These are phyloP conservation scores for Hermaeophaga mercurialis DNA, from an alignment of 2,888 invertebrate genomes.

Conservation along the genomic window DNA sequence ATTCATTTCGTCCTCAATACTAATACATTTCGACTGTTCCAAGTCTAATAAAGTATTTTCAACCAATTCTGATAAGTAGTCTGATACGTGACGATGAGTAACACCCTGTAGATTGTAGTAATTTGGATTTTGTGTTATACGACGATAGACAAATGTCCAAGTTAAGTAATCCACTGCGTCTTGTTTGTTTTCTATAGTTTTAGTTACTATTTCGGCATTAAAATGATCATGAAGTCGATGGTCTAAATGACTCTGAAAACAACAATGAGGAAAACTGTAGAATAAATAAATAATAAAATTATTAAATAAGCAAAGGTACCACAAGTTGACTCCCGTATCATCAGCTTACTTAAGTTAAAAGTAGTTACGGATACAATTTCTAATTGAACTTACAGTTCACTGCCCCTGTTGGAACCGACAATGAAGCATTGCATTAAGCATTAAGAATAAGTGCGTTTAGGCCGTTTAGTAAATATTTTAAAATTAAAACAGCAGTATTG, in stretches of 20 bases:
- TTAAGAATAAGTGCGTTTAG: no score
- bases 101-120: slow-evolving; percentile 98
- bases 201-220: slow-evolving; percentile 99
- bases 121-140: slow-evolving; percentile 98
- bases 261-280: no score
- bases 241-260: slow-evolving; percentile 86
- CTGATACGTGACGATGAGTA: slow-evolving; percentile 94
- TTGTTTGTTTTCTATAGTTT: slow-evolving; percentile 99
- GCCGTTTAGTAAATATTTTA: no score
- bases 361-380: no score
- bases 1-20: slow-evolving; percentile 98
- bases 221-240: slow-evolving; percentile 98
- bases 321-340: no score
- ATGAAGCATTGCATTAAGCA: no score
- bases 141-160: slow-evolving; percentile 97
- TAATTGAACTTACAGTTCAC: no score
- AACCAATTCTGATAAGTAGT: slow-evolving; percentile 97
- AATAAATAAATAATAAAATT: no score
- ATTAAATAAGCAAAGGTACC: no score
- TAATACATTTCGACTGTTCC: slow-evolving; percentile 96
- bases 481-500: no score
- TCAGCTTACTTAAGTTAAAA: no score
- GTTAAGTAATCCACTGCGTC: slow-evolving; percentile 99
- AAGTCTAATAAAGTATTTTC: slow-evolving; percentile 93
- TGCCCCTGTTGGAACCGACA: no score